A percentile compares a stretch with the other conserved stretches of the same genome.
Conservation (phyloP, 2,113 vertebrate genomes). For the Gavia stellata region DNA sequence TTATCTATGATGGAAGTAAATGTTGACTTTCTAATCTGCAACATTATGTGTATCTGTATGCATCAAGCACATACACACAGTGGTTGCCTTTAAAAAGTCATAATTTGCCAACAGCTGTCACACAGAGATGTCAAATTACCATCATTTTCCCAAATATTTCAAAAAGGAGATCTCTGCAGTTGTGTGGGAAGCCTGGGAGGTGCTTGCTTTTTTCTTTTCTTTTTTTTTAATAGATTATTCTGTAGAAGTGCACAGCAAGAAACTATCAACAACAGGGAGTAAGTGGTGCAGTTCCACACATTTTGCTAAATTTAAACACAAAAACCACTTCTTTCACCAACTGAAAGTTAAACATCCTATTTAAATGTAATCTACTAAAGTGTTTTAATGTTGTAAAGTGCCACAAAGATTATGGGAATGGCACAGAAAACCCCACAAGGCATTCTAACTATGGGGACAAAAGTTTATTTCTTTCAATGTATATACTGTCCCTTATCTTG, state of each 20-base stretch:
- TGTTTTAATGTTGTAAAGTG: not conserved
- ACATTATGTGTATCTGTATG: not conserved
- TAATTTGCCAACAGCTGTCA: constrained; percentile 44
- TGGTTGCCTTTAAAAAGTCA: not conserved
- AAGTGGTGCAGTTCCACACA: not conserved
- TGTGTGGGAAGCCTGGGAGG: not conserved
- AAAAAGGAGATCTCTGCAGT: constrained; percentile 3
- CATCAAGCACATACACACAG: constrained; percentile 1
- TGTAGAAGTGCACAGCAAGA: not conserved
- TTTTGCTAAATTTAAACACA: constrained; percentile 16
- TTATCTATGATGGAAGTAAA: constrained; percentile 27
- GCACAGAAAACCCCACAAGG: not conserved
- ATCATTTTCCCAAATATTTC: constrained; percentile 8
- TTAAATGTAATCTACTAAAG: not conserved
- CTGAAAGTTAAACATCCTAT: not conserved
- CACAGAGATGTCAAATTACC: constrained; percentile 45
- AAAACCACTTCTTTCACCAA: not conserved
- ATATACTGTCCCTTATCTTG: not conserved
- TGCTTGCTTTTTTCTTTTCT: not conserved
- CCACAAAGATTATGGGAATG: not conserved
- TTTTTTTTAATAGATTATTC: not conserved
- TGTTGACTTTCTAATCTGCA: constrained; percentile 31
- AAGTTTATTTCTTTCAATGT: not conserved
- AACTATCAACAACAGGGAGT: not conserved
- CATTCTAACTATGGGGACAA: not conserved